A percentile compares a stretch with the other conserved stretches of the same genome.
Evolutionary conservation across 2,888 invertebrate genomes (phyloP).

Genomic region (Melikaiella ostensackeni): DNA sequence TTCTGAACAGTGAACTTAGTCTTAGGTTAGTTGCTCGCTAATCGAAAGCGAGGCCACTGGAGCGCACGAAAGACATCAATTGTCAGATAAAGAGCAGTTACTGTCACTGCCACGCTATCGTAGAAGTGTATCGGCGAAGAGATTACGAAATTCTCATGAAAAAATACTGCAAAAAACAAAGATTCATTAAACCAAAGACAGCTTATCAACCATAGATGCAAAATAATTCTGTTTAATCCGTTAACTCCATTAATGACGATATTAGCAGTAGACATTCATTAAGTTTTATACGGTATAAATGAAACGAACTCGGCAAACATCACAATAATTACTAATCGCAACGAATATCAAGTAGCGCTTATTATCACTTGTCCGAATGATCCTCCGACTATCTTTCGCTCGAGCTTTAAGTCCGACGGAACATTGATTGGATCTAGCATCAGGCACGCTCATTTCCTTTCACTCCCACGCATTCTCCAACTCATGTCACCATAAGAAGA

Average conservation of each 20-base stretch:
- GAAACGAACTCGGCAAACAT: slow-evolving; percentile 14
- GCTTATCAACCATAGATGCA: background rate
- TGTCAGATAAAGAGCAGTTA: slow-evolving; percentile 31
- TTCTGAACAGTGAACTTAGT: slow-evolving; percentile 8
- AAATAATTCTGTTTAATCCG: background rate
- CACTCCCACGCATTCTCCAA: background rate
- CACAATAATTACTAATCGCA: slow-evolving; percentile 31
- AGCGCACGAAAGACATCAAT: slow-evolving; percentile 36
- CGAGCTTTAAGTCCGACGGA: slow-evolving; percentile 15
- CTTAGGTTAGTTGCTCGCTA: background rate
- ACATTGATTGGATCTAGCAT: slow-evolving; percentile 31
- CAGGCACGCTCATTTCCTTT: slow-evolving; percentile 36
- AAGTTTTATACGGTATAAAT: background rate
- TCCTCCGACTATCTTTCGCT: slow-evolving; percentile 20
- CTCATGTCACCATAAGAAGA: slow-evolving; percentile 18
- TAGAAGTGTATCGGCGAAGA: background rate
- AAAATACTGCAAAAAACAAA: slow-evolving; percentile 4
- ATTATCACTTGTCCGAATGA: slow-evolving; percentile 35
- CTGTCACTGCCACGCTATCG: slow-evolving; percentile 24
- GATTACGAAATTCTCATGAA: background rate
- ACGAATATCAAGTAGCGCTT: background rate
- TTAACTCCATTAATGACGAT: background rate
- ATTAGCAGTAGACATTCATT: background rate
- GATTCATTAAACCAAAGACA: background rate
- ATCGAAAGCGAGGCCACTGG: slow-evolving; percentile 20